These are phyloP conservation scores for Ophiodon elongatus DNA, from an alignment of 2,113 vertebrate species.

Conservation along the genomic window DNA sequence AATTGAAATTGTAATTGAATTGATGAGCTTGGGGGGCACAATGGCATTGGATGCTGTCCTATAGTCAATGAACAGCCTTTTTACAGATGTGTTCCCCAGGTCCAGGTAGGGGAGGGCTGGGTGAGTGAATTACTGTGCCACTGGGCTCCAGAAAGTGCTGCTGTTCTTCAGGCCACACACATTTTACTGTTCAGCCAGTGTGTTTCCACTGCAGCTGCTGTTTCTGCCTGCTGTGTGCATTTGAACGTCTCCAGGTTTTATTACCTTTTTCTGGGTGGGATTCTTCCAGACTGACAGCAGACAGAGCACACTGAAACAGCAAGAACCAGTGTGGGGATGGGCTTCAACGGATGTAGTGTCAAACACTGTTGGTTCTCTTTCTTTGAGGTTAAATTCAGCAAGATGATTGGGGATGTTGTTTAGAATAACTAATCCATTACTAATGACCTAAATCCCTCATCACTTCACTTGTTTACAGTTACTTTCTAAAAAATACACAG, in stretches of 20 bases:
- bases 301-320: background rate
- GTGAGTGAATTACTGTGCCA: background rate
- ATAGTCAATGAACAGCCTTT: too few relatives aligned
- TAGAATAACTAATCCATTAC: background rate
- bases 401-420: background rate
- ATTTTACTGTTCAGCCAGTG: background rate
- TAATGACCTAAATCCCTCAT: background rate
- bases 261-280: constrained; percentile 16
- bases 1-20: too few relatives aligned
- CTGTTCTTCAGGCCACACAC: too few relatives aligned
- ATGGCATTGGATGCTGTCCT: too few relatives aligned
- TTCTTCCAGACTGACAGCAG: constrained; percentile 22
- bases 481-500: background rate
- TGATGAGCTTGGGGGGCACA: too few relatives aligned
- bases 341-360: background rate
- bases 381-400: background rate
- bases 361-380: background rate
- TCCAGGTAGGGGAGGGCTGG: too few relatives aligned
- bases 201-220: constrained; percentile 13
- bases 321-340: background rate
- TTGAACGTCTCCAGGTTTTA: constrained; percentile 5
- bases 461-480: background rate
- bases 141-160: constrained; percentile 8
- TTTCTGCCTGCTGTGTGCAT: background rate
- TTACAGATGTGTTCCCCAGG: too few relatives aligned